Percentiles rank a stretch among this genome's conserved stretches.
Evolutionary conservation across 2,888 invertebrate species (phyloP).

Genomic region (Tetropium fuscum): DNA sequence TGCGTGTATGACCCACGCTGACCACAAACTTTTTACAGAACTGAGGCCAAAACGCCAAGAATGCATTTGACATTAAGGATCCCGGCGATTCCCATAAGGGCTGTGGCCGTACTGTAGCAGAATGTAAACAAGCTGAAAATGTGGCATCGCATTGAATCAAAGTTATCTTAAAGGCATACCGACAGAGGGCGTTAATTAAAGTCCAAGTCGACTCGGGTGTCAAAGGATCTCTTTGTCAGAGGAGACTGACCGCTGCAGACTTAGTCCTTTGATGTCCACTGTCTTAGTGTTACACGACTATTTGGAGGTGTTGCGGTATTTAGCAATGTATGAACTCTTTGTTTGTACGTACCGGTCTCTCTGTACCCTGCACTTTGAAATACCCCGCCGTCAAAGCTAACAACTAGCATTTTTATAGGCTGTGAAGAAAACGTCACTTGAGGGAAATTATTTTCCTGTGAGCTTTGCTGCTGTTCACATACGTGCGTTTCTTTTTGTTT

Average conservation of each 20-base stretch:
- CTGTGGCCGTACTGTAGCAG: slow-evolving; percentile 25
- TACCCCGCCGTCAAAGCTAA: slow-evolving; percentile 36
- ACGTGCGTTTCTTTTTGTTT: background rate
- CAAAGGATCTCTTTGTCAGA: slow-evolving; percentile 64
- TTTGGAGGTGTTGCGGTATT: slow-evolving; percentile 65
- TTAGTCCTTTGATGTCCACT: slow-evolving; percentile 63
- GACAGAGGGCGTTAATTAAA: slow-evolving; percentile 65
- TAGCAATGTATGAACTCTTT: slow-evolving; percentile 63
- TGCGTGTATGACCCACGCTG: too few relatives aligned
- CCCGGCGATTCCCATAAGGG: slow-evolving; percentile 18
- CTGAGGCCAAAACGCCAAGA: slow-evolving; percentile 3
- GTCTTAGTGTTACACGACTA: slow-evolving; percentile 65
- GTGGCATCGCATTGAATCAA: slow-evolving; percentile 46
- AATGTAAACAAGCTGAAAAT: slow-evolving; percentile 36
- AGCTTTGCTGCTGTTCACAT: slow-evolving; percentile 2
- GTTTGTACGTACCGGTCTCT: slow-evolving; percentile 43
- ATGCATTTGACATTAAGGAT: slow-evolving; percentile 21
- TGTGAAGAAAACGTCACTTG: slow-evolving; percentile 52
- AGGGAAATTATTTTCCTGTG: slow-evolving; percentile 48
- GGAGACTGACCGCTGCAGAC: slow-evolving; percentile 62
- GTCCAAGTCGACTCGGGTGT: slow-evolving; percentile 64
- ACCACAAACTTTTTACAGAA: too few relatives aligned
- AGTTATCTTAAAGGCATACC: slow-evolving; percentile 61
- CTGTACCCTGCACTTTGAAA: slow-evolving; percentile 31
- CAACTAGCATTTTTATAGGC: slow-evolving; percentile 34